Percentiles rank a stretch among this genome's conserved stretches.
phyloP scores from a whole-genome alignment of 2,888 invertebrate species.

The Caenorhabditis macrosperma region DNA sequence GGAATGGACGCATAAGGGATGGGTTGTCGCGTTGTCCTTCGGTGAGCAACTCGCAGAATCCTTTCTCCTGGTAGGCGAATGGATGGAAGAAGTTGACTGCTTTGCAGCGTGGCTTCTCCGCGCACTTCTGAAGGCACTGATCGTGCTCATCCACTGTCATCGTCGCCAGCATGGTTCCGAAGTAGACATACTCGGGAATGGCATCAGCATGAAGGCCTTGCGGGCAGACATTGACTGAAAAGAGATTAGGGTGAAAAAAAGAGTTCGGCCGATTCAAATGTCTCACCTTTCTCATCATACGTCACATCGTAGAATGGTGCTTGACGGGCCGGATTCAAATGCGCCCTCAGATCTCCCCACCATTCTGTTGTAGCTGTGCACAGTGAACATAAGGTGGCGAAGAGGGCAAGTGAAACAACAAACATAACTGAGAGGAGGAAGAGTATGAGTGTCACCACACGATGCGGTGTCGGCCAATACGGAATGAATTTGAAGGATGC shows the following conservation, averaged over 20 bases:
- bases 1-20: conserved; percentile 78
- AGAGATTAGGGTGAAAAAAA: neutral
- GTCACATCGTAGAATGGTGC: conserved; percentile 79
- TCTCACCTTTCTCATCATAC: conserved; percentile 78
- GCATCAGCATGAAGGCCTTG: conserved; percentile 77
- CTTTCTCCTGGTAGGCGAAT: conserved; percentile 74
- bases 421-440: conserved; percentile 22
- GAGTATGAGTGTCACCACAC: conserved; percentile 31
- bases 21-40: conserved; percentile 80
- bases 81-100: conserved; percentile 79
- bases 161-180: conserved; percentile 78
- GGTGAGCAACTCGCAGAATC: conserved; percentile 78
- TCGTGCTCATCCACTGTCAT: conserved; percentile 74
- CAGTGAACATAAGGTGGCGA: conserved; percentile 13
- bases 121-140: conserved; percentile 74
- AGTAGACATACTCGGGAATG: conserved; percentile 79
- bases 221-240: conserved; percentile 72
- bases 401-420: conserved; percentile 10
- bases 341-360: conserved; percentile 79
- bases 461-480: conserved; percentile 39
- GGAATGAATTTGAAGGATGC: conserved; percentile 45
- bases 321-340: conserved; percentile 75
- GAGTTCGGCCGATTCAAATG: neutral
- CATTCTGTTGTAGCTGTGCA: conserved; percentile 76
- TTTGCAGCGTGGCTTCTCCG: conserved; percentile 75